Conservation (phyloP, 2,888 invertebrate genomes). For the Eudasyphora cyanicolor region DNA sequence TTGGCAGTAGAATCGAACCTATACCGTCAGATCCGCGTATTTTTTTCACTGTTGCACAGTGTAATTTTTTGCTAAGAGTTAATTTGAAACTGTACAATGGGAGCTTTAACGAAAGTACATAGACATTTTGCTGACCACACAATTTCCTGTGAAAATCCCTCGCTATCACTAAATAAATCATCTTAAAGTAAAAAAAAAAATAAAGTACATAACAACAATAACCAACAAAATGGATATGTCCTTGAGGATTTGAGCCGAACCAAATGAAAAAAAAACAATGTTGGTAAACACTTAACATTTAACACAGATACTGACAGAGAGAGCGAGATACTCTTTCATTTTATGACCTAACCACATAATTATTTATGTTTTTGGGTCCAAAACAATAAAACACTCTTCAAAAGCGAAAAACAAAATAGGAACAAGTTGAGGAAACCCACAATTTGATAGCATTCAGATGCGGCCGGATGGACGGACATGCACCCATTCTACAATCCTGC, state of each 20-base stretch:
- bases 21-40: too few relatives aligned
- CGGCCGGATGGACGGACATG: too few relatives aligned
- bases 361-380: background rate
- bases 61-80: too few relatives aligned
- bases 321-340: background rate
- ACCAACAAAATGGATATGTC: background rate
- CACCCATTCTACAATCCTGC: background rate
- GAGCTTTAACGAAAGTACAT: too few relatives aligned
- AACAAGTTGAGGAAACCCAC: background rate
- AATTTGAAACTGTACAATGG: too few relatives aligned
- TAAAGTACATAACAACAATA: background rate
- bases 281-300: slow-evolving; percentile 3
- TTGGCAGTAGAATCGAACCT: too few relatives aligned
- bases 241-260: background rate
- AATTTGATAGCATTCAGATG: slow-evolving; percentile 12
- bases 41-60: too few relatives aligned
- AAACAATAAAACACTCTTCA: background rate
- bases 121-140: too few relatives aligned
- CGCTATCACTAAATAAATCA: background rate
- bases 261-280: background rate
- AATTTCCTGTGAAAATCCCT: background rate
- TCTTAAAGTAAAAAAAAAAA: background rate
- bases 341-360: slow-evolving; percentile 13
- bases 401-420: background rate
- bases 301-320: too few relatives aligned